Evolutionary conservation across 2,113 vertebrate genomes (phyloP), one percentile per base, ranked within the genome.

Genomic region (Dasyprocta punctata): DNA sequence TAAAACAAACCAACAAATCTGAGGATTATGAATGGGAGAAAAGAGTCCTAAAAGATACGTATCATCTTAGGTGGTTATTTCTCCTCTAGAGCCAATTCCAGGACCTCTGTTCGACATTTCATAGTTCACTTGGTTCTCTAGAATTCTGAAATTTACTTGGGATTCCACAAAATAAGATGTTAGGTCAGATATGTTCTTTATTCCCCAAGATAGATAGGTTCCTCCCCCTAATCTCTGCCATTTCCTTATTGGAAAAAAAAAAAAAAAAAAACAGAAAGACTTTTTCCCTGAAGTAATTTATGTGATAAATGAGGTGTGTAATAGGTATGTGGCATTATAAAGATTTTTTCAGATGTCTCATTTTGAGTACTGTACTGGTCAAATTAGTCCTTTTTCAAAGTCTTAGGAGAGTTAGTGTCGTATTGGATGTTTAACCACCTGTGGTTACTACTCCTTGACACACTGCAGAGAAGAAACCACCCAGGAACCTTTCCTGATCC

Each of bases 401-500:
- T 63, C 33, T 67, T 90, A 67, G 2, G 0, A 12, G 58, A 54
- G 65, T 47, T 65, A 61, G 4, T 71, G 41, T 9, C 78, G 2
- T 88, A 47, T 33, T 90, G 47, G 22, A 52, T 92, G 2, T 73
- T 90, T 71, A 38, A 69, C 5, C 7, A 14, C 30, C 1, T 30
- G 4, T 73, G 33, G 14, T 83, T 38, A 3, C 73, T 61, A 41
- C 4, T 86, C 13, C 49, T 54, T 89, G 49, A 84, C 16, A 93
- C 78, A 30, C 83, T 95, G 77, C 20, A 9, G 19, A 26, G 33
- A 92, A 73, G 82, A 33, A 19, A 7, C 80, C 2, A 38, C 73
- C 28, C 30, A 61, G 44, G 0, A 9, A 13, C 80, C 0, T 1
- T 90, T 83, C 44, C 44, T 4, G 33, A 0, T 19, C 56, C 0